These are phyloP conservation scores for Trinorchestia longiramus DNA, from an alignment of 1,140 invertebrate genomes.

Conservation along the genomic window DNA sequence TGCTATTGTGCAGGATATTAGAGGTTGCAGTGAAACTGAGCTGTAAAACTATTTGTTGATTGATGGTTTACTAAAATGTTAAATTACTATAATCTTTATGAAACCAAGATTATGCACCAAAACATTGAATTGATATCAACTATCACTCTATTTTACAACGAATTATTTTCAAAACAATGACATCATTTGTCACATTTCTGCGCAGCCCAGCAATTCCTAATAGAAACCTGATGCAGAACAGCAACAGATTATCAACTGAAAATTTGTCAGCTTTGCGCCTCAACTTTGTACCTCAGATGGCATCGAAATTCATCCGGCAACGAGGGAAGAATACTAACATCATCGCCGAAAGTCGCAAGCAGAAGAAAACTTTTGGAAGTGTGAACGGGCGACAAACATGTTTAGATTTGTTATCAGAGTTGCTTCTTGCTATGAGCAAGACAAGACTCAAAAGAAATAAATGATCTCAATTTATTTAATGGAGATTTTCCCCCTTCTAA, in stretches of 20 bases:
- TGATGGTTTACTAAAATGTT: no score
- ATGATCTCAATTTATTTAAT: not conserved
- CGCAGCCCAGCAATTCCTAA: not conserved
- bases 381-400: not conserved
- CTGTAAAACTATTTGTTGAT: no score
- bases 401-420: not conserved
- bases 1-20: no score
- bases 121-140: not conserved
- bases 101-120: no score
- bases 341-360: not conserved
- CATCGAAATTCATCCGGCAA: not conserved
- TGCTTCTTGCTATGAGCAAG: not conserved
- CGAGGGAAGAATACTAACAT: not conserved
- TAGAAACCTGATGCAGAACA: not conserved
- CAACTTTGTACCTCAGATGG: not conserved
- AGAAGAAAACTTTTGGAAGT: not conserved
- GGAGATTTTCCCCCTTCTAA: no score
- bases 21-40: no score
- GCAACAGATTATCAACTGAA: not conserved
- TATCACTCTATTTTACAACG: not conserved
- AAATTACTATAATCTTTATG: no score
- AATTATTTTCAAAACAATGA: not conserved
- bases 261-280: not conserved
- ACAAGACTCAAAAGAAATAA: not conserved
- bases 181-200: not conserved